A percentile compares a stretch with the other conserved stretches of the same genome.
phyloP scores from a whole-genome alignment of 2,888 invertebrate species.

The Auanema freiburgensis region DNA sequence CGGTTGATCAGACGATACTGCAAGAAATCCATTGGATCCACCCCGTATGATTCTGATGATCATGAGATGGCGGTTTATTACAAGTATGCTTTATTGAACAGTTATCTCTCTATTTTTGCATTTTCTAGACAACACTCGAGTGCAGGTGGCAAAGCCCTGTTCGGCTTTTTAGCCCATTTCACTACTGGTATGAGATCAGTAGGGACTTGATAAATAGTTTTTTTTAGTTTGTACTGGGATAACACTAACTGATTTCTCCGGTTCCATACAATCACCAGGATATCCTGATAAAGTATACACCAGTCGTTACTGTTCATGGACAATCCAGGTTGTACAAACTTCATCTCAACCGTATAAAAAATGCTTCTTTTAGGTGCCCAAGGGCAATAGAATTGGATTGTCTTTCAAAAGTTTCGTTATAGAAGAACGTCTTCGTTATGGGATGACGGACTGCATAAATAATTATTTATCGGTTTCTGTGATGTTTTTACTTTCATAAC shows the following conservation, averaged over 20 bases:
- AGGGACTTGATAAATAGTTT: neutral
- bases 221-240: slow-evolving; percentile 51
- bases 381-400: slow-evolving; percentile 49
- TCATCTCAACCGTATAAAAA: neutral
- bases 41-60: slow-evolving; percentile 40
- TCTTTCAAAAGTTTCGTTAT: slow-evolving; percentile 49
- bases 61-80: slow-evolving; percentile 50
- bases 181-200: slow-evolving; percentile 40
- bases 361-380: slow-evolving; percentile 34
- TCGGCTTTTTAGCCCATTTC: slow-evolving; percentile 59
- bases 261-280: slow-evolving; percentile 60
- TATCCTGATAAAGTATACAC: slow-evolving; percentile 42
- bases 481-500: neutral
- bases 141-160: slow-evolving; percentile 37
- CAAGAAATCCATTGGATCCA: slow-evolving; percentile 40
- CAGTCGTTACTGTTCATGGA: slow-evolving; percentile 35
- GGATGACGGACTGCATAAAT: neutral
- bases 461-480: neutral
- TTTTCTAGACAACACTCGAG: slow-evolving; percentile 33
- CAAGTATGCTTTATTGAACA: slow-evolving; percentile 18
- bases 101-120: neutral
- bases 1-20: slow-evolving; percentile 42
- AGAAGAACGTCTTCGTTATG: neutral
- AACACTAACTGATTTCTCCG: slow-evolving; percentile 30
- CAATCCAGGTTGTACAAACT: slow-evolving; percentile 32